These are phyloP conservation scores for Calliphora vicina DNA, from an alignment of 1,140 invertebrate species.

Conservation along the genomic window DNA sequence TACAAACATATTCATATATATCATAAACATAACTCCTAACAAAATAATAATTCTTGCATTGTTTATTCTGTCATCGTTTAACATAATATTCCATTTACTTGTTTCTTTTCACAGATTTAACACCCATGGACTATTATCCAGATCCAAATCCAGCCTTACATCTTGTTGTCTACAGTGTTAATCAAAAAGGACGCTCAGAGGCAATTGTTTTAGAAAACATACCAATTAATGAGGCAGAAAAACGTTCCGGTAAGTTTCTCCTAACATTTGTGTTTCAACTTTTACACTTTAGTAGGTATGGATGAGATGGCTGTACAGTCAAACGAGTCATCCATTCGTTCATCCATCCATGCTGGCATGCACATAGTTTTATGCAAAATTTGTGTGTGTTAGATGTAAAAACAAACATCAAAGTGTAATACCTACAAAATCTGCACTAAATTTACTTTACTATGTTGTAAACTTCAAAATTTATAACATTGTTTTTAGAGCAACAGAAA, in stretches of 20 bases:
- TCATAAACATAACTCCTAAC: too few species aligned
- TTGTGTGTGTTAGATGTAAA: neutral
- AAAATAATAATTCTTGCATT: too few species aligned
- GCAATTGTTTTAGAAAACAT: constrained; percentile 82
- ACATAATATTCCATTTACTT: neutral
- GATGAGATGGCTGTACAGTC: neutral
- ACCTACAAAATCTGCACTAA: neutral
- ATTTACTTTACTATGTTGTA: neutral
- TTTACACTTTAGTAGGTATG: neutral
- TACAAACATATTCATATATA: too few species aligned
- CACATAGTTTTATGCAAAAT: neutral
- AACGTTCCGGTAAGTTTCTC: constrained; percentile 75
- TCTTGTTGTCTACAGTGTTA: constrained; percentile 83
- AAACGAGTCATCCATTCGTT: neutral
- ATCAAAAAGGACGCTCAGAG: constrained; percentile 86
- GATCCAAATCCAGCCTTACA: constrained; percentile 71
- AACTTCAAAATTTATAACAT: neutral
- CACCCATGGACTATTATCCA: constrained; percentile 60
- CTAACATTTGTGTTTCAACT: neutral
- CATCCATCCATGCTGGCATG: neutral
- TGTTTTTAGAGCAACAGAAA: neutral
- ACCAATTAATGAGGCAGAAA: constrained; percentile 85
- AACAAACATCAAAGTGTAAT: neutral
- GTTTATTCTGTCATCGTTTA: too few species aligned
- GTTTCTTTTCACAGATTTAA: constrained; percentile 49